Base-by-base conservation (phyloP, 2,113 vertebrate genomes). In the Pterophyllum scalare region DNA sequence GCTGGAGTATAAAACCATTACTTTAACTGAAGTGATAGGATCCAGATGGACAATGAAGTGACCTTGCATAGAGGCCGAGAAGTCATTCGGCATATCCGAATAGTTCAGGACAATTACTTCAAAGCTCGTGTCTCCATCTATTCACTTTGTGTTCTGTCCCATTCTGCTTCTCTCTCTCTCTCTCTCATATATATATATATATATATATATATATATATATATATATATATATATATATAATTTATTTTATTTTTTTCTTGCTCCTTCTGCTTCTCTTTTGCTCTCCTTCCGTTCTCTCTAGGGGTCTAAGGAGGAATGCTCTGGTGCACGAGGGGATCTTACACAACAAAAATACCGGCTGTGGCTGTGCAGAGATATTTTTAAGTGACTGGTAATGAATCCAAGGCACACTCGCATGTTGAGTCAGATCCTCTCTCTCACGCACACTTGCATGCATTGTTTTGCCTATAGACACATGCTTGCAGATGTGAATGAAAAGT, bases 371-470 rank as follows among this genome's bases (percentile, higher is more conserved):
- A 49, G 38, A 62, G 83, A 90, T 94, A 95, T 95, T 96, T 95
- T 92, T 94, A 95, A 88, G 80, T 59, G 85, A 88, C 87, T 82
- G 87, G 77, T 96, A 94, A 95, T 95, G 93, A 94, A 95, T 94
- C 85, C 94, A 94, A 89, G 93, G 75, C 87, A 79, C 75, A 49
- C 77, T 93, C 80, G 67, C 52, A 92, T 85, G 89, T 89, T 62
- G 77, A 91, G 87, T 92, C 80, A 91, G 86, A 88, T 89, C 80
- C 61, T 40, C 28, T 82, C 72, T 85, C 83, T 92, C 91, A 93
- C 83, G 74, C 89, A 92, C 88, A 83, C 74, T 87, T 46, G 77
- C 75, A 80, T 59, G 17, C 52, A 65, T 76, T 33, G 91, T 84
- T 88, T 82, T 82, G 33, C 79, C 60, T 62, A 81, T 46, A 83